These are phyloP conservation scores for Cladorhizidae sp. DNA, from an alignment of 37 sponge, comb jelly and placozoan species.

Conservation along the genomic window DNA sequence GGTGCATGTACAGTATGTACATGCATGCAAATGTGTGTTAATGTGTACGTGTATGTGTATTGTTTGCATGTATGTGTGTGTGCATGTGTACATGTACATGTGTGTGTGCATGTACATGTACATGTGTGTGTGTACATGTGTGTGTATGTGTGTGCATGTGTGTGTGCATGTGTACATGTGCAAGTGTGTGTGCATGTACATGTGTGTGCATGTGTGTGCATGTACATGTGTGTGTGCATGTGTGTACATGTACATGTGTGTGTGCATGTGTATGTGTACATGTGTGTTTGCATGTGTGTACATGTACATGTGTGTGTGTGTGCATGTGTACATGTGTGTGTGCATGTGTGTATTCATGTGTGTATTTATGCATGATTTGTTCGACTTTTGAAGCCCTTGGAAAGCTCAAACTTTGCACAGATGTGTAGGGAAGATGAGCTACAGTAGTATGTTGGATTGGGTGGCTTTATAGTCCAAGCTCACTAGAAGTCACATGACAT, in stretches of 20 bases:
- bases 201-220: slow-evolving; percentile 1
- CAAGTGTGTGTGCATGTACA: background rate
- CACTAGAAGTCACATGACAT: no score
- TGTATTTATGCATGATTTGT: background rate
- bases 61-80: no score
- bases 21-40: no score
- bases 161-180: slow-evolving; percentile 2
- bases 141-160: background rate
- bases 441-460: no score
- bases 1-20: no score
- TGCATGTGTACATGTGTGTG: background rate
- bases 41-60: no score
- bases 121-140: background rate
- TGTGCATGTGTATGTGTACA: background rate
- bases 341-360: background rate
- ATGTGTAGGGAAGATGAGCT: no score
- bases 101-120: background rate
- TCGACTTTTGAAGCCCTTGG: no score
- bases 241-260: background rate
- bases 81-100: background rate
- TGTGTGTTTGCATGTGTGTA: background rate
- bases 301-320: background rate
- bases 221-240: background rate
- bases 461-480: no score
- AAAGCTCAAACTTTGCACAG: no score